phyloP scores from a whole-genome alignment of 2,113 vertebrate genomes.

The Triplophysa dalaica region DNA sequence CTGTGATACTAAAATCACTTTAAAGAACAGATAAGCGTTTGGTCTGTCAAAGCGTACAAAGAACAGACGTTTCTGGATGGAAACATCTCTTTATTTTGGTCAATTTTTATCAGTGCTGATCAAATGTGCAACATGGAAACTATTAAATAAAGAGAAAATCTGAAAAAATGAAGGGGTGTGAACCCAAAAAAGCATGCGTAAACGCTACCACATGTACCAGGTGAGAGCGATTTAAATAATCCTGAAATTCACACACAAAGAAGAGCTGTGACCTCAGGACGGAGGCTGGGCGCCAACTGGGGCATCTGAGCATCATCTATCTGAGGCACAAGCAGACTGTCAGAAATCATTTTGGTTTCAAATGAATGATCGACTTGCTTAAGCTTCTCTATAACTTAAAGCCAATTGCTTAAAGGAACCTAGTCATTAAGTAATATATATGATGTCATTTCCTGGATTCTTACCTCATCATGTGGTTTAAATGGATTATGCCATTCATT shows the following conservation, averaged over 20 bases:
- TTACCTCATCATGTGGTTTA: neutral
- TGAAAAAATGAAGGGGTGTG: conserved; percentile 55
- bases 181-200: conserved; percentile 65
- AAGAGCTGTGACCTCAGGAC: conserved; percentile 46
- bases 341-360: conserved; percentile 5
- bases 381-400: neutral
- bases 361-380: neutral
- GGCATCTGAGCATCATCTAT: neutral
- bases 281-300: conserved; percentile 12
- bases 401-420: neutral
- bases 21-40: neutral
- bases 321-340: neutral
- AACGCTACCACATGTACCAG: conserved; percentile 70
- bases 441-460: neutral
- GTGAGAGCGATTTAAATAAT: conserved; percentile 60
- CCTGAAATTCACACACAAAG: conserved; percentile 51
- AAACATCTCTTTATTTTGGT: conserved; percentile 42
- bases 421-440: neutral
- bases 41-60: conserved; percentile 22
- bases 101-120: conserved; percentile 43
- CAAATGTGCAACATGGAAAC: conserved; percentile 65
- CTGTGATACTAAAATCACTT: no score
- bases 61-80: conserved; percentile 42
- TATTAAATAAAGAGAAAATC: conserved; percentile 55
- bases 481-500: neutral